Conservation (phyloP, 2,797 vertebrate species). For the Hafferia zeledoni region DNA sequence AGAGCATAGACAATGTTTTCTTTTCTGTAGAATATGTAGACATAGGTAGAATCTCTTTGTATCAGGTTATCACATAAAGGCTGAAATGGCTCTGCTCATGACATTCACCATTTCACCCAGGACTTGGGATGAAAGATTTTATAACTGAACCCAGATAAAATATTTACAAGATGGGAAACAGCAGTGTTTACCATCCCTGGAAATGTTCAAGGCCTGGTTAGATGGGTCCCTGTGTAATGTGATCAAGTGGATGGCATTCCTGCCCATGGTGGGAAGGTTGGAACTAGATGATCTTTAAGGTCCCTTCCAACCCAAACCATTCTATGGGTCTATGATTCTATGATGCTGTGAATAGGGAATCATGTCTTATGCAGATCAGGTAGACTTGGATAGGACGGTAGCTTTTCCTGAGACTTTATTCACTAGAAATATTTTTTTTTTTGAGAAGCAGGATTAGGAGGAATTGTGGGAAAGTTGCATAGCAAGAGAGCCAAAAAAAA, state of each 20-base stretch:
- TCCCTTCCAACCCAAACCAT: background rate
- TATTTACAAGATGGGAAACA: background rate
- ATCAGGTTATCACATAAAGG: background rate
- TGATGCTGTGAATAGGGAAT: background rate
- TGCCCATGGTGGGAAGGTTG: background rate
- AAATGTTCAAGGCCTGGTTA: background rate
- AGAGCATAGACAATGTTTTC: background rate
- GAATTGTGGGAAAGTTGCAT: background rate
- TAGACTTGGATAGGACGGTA: background rate
- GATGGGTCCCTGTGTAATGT: background rate
- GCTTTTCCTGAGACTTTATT: background rate
- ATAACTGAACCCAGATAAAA: background rate
- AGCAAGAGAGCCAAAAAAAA: background rate
- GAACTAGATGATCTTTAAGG: background rate
- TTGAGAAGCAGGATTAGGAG: background rate
- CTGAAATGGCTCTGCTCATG: background rate
- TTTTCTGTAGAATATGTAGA: background rate
- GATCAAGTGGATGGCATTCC: background rate
- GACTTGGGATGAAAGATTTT: background rate
- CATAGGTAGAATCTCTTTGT: background rate
- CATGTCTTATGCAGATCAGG: fast-evolving
- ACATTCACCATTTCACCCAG: background rate
- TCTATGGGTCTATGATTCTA: background rate
- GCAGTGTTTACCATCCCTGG: background rate
- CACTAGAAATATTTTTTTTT: background rate